Percentiles rank a stretch among this genome's conserved stretches.
phyloP scores from a whole-genome alignment of 2,113 vertebrate genomes.

The Etia nguti region DNA sequence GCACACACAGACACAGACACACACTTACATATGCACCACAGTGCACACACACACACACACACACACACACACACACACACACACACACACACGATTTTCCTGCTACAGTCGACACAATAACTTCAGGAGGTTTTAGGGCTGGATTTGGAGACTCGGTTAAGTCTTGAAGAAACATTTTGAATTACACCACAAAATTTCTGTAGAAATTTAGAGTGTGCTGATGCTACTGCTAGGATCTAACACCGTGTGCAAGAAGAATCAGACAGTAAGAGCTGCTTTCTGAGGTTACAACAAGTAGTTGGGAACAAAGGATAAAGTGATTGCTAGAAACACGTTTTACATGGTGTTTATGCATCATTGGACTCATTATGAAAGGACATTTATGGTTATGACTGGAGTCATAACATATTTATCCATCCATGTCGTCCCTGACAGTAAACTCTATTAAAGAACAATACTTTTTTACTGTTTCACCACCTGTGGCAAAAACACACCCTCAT shows the following conservation, averaged over 20 bases:
- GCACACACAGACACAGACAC: too few species aligned
- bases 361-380: not conserved
- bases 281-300: not conserved
- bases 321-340: not conserved
- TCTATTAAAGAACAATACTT: not conserved
- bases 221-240: not conserved
- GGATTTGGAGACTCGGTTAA: too few species aligned
- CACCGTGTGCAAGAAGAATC: fast-evolving
- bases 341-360: not conserved
- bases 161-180: not conserved
- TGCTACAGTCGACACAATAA: too few species aligned
- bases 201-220: not conserved
- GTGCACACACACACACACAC: too few species aligned
- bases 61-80: too few species aligned
- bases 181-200: not conserved
- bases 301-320: fast-evolving
- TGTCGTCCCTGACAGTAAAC: not conserved
- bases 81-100: too few species aligned
- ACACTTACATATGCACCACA: too few species aligned
- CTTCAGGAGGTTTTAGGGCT: not conserved
- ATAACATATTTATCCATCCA: fast-evolving
- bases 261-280: not conserved
- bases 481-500: too few species aligned
- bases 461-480: fast-evolving
- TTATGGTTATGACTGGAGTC: not conserved